Conservation (phyloP, 2,888 invertebrate genomes). For the Limnephilus auricula region DNA sequence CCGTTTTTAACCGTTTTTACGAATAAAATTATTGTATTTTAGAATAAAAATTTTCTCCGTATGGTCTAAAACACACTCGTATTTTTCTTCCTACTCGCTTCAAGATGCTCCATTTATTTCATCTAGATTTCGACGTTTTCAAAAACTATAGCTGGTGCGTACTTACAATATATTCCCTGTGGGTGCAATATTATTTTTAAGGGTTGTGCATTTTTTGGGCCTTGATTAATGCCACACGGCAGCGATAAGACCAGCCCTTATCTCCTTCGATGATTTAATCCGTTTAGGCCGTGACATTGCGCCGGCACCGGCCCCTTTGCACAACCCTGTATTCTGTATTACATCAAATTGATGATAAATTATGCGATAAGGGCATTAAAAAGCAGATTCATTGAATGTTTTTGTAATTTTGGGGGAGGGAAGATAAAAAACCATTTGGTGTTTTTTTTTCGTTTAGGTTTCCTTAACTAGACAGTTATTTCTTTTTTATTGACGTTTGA, state of each 20-base stretch:
- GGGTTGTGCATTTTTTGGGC: constrained; percentile 29
- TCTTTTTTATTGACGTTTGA: no score
- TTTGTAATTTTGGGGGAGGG: constrained; percentile 24
- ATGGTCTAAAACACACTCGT: no score
- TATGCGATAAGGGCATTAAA: constrained; percentile 58
- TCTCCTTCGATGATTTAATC: constrained; percentile 62
- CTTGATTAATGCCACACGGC: constrained; percentile 63
- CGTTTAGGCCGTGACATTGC: constrained; percentile 63
- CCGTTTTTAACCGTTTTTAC: no score
- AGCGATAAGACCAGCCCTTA: constrained; percentile 59
- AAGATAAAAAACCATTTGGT: background rate
- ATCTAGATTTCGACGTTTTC: no score
- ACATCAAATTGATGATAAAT: constrained; percentile 64
- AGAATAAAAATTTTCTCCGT: no score
- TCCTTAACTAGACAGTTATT: no score
- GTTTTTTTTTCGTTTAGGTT: background rate
- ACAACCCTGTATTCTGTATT: constrained; percentile 33
- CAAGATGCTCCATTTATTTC: no score
- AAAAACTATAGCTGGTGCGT: background rate
- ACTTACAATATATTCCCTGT: background rate
- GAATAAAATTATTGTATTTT: no score
- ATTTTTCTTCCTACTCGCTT: no score
- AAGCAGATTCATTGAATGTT: constrained; percentile 47
- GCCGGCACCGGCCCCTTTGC: constrained; percentile 23
- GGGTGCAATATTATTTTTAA: constrained; percentile 15